Base-by-base conservation (phyloP, 2,888 invertebrate genomes). In the Agonopterix alstromeriana region DNA sequence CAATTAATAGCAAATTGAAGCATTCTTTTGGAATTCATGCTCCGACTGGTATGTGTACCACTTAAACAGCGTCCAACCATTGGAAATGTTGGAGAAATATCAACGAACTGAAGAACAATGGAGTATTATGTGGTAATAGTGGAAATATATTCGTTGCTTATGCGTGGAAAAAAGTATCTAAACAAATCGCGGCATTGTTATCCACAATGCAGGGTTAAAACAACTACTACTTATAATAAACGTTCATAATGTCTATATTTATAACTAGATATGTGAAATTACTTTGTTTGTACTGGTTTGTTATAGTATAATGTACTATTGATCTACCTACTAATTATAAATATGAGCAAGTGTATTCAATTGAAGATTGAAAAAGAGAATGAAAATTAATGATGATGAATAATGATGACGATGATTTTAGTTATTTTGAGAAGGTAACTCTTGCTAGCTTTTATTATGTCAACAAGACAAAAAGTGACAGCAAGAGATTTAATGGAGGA, bases 81-180 rank as follows among this genome's bases (percentile, higher is more conserved):
- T 80, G 77, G 67, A 80, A 82, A 82, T 80, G 73, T 70, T 73
- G 73, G 76, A 85, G 81, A 81, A 85, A 85, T 82, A 86, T 82
- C 82, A 81, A 74, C 77, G 76, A 77, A 77, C 79, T 72, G 69
- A 70, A 80, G 86, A 87, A 87, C 87, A 87, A 87, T 87, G 80
- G 87, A 70, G 86, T 82, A 87, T 87, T 87, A 87, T 87, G 87
- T 87, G 87, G 84, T 86, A 87, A 87, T 87, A 85, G 82, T 85
- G 82, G 79, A 86, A 85, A 87, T 86, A 84, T 84, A 87, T 87
- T 81, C 83, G 73, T 82, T 80, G 73, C 73, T 82, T 80, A 78
- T 77, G 79, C 78, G 75, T 74, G 74, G 77, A 84, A 87, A 82
- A 85, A 87, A 86, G 77, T 78, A 83, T 80, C 83, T 81, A 84